Evolutionary conservation across 2,888 invertebrate genomes (phyloP), one percentile per base, ranked within the genome.

Genomic region (Conomelus anceps): DNA sequence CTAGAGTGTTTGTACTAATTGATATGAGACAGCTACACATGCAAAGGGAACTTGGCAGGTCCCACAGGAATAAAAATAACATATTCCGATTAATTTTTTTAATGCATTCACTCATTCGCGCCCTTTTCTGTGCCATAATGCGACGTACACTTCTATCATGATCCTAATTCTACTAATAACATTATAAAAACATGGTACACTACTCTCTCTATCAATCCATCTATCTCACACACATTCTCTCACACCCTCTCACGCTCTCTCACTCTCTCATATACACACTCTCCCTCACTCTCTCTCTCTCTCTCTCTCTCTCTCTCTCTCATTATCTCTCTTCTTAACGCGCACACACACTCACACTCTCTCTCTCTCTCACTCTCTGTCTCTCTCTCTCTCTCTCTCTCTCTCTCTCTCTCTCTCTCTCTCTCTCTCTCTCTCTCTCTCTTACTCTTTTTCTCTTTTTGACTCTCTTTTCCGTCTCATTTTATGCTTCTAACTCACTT

Each of bases 311-410:
- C 7, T 20, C 7, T 41, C 41, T 17, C 3, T 41, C 41, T 41
- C 13, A 17, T 20, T 41, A 3, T 41, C 17, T 41, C n/a, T n/a
- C n/a, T n/a, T n/a, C n/a, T n/a, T n/a, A n/a, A n/a, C n/a, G n/a
- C n/a, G n/a, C n/a, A n/a, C n/a, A 17, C 17, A 34, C 63, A 3
- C 20, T 63, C 63, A 63, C 88, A 41, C 88, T 88, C 84, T 29
- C 88, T 88, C 63, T 88, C 88, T 88, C 88, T 88, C 88, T 88
- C n/a, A 26, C 88, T 88, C 85, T 88, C 24, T 22, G 11, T 0
- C 23, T 88, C 29, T 23, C 88, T 17, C 88, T 88, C 84, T 0
- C 88, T 29, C 84, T 9, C 84, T n/a, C 63, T 89, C 22, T 7
- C 29, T 22, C 4, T 9, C 89, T 86, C 22, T 3, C 86, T 0